Evolutionary conservation across 2,113 vertebrate species (phyloP).

Genomic region (chimpanzee (Pan troglodytes)): NHGRI_mPanTro3-v2.1_pri NC_072402.2:59324501-59325000

Average conservation of each 20-base stretch:
- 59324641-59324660: not conserved
- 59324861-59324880: not conserved
- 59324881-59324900: not conserved
- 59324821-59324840: not conserved
- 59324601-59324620: not conserved
- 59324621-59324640: not conserved
- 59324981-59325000: not conserved
- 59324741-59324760: not conserved
- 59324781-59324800: not conserved
- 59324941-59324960: not conserved
- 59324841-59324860: not conserved
- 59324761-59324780: not conserved
- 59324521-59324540: not conserved
- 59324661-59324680: not conserved
- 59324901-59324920: not conserved
- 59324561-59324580: not conserved
- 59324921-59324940: not conserved
- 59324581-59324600: not conserved
- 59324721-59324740: not conserved
- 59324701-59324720: not conserved
- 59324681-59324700: not conserved
- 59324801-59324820: not conserved
- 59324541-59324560: not conserved
- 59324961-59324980: not conserved
- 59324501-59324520: not conserved